Conservation (phyloP, 2,113 vertebrate species). For the Leuciscus idus region DNA sequence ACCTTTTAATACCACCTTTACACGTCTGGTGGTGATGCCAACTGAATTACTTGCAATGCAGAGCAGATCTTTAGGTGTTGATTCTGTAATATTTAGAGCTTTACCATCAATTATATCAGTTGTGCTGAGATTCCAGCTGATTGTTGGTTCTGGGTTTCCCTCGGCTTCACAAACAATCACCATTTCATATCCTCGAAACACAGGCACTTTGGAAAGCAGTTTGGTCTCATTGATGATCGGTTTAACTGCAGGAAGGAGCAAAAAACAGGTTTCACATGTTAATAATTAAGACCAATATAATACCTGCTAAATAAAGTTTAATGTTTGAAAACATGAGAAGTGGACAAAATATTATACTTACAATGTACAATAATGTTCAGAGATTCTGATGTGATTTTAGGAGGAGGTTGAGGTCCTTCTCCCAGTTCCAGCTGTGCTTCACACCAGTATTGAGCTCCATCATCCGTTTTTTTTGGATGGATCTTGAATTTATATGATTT, state of each 20-base stretch:
- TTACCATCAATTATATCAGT: not conserved
- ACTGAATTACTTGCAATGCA: slow-evolving; percentile 67
- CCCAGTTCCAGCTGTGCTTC: slow-evolving; percentile 60
- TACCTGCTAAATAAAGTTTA: not conserved
- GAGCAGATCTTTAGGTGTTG: not conserved
- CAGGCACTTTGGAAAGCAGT: slow-evolving; percentile 59
- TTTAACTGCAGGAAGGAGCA: not conserved
- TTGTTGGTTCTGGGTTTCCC: slow-evolving; percentile 65
- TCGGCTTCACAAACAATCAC: slow-evolving; percentile 71
- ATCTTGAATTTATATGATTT: slow-evolving; percentile 56
- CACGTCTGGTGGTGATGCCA: not conserved
- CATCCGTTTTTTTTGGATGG: slow-evolving; percentile 39
- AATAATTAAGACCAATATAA: too few species aligned
- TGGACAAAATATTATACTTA: slow-evolving; percentile 17
- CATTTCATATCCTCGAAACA: slow-evolving; percentile 67
- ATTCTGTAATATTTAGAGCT: slow-evolving; percentile 57
- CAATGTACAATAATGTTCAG: slow-evolving; percentile 63
- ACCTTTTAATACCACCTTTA: slow-evolving; percentile 73
- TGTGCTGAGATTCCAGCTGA: slow-evolving; percentile 61
- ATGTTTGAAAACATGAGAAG: not conserved
- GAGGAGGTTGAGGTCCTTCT: not conserved
- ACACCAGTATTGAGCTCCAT: slow-evolving; percentile 65
- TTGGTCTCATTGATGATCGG: slow-evolving; percentile 67
- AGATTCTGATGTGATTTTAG: slow-evolving; percentile 16
- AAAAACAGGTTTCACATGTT: not conserved